These are phyloP conservation scores for Centrocercus urophasianus DNA, from an alignment of 2,113 vertebrate genomes.

Conservation along the genomic window DNA sequence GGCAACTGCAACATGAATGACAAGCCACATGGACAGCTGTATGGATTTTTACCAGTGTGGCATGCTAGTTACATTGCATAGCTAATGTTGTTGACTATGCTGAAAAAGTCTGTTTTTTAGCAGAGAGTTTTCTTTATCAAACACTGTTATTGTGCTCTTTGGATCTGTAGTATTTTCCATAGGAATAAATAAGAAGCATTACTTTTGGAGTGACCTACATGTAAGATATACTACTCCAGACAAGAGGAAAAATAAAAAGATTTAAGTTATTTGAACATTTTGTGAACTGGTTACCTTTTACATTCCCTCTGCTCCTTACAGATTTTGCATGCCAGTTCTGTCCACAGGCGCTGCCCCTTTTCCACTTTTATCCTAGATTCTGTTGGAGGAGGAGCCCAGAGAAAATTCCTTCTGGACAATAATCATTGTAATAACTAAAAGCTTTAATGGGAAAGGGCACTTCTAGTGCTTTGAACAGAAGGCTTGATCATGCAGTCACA, in stretches of 20 bases:
- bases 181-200: too few species aligned
- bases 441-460: not conserved
- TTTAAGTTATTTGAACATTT: not conserved
- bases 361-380: not conserved
- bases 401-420: not conserved
- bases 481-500: not conserved
- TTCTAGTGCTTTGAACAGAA: not conserved
- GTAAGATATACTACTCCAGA: not conserved
- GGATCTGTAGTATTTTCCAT: too few species aligned
- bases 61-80: too few species aligned
- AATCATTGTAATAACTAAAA: not conserved
- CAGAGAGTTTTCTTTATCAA: too few species aligned
- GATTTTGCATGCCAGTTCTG: not conserved
- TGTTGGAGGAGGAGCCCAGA: not conserved
- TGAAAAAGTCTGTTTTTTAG: too few species aligned
- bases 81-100: too few species aligned
- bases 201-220: too few species aligned
- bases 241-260: not conserved
- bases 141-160: too few species aligned
- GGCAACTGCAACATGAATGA: too few species aligned
- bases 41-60: too few species aligned
- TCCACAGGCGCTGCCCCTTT: not conserved
- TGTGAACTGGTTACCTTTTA: not conserved
- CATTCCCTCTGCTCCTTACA: not conserved
- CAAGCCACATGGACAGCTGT: too few species aligned